These are phyloP conservation scores for Drosophila triauraria DNA, from an alignment of 1,140 invertebrate genomes.

Conservation along the genomic window DNA sequence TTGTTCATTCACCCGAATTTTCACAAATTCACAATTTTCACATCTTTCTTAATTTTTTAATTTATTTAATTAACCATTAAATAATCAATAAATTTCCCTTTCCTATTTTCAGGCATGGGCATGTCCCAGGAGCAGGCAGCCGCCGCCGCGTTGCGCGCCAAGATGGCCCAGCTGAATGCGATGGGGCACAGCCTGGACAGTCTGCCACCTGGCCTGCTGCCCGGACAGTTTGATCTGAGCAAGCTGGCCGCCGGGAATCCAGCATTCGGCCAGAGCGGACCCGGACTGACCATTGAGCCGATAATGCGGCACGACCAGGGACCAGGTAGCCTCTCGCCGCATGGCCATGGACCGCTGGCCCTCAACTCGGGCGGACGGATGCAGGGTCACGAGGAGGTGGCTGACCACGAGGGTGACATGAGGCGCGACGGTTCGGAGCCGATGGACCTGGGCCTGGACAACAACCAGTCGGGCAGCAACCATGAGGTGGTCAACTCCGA, in stretches of 20 bases:
- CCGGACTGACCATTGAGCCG: conserved; percentile 71
- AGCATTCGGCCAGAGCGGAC: conserved; percentile 47
- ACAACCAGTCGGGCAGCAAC: conserved; percentile 79
- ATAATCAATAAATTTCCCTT: not conserved
- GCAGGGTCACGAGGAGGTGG: conserved; percentile 41
- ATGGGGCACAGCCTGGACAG: conserved; percentile 88
- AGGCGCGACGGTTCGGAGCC: conserved; percentile 74
- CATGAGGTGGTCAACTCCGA: conserved; percentile 72
- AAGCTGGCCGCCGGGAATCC: conserved; percentile 63
- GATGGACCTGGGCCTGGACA: conserved; percentile 78
- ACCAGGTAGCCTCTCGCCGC: conserved; percentile 54
- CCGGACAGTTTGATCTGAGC: conserved; percentile 78
- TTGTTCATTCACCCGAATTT: too few relatives aligned
- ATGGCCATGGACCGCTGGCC: conserved; percentile 50
- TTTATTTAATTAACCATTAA: too few relatives aligned
- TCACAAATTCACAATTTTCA: too few relatives aligned
- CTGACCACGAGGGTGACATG: conserved; percentile 61
- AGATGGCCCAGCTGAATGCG: conserved; percentile 90
- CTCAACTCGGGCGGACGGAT: conserved; percentile 56
- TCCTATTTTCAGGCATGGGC: conserved; percentile 80
- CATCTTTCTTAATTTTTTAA: not conserved
- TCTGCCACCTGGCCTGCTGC: conserved; percentile 71
- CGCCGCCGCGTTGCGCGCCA: conserved; percentile 88
- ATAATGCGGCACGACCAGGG: conserved; percentile 70
- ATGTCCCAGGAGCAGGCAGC: conserved; percentile 86